Conservation (phyloP, 2,888 invertebrate species). For the Zygaena filipendulae region DNA sequence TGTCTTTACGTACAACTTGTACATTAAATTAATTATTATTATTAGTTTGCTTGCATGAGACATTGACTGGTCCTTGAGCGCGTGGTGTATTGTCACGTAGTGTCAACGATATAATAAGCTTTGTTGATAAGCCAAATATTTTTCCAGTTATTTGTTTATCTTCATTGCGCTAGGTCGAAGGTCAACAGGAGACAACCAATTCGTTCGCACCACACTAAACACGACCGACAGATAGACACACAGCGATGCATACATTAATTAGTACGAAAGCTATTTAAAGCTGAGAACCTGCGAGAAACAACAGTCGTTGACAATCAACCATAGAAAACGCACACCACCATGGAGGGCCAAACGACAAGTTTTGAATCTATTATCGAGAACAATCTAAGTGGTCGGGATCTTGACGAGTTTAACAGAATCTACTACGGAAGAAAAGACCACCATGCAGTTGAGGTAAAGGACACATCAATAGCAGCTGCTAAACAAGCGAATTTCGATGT, state of each 20-base stretch:
- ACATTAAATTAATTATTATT: no score
- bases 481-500: constrained; percentile 65
- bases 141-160: no score
- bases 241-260: constrained; percentile 4
- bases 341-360: constrained; percentile 57
- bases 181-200: constrained; percentile 28
- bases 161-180: constrained; percentile 49
- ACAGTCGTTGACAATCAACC: constrained; percentile 25
- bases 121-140: constrained; percentile 49
- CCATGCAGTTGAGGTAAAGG: constrained; percentile 44
- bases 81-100: no score
- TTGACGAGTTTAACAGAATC: constrained; percentile 57
- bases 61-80: no score
- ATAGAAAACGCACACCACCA: constrained; percentile 20
- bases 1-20: no score
- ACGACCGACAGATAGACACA: constrained; percentile 25
- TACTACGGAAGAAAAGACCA: constrained; percentile 50
- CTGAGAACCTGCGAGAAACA: constrained; percentile 20
- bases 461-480: constrained; percentile 64
- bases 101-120: no score
- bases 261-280: constrained; percentile 34
- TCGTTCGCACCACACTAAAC: constrained; percentile 29
- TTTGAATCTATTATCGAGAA: constrained; percentile 51
- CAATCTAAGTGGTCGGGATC: constrained; percentile 47
- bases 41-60: no score